Evolutionary conservation across 2,797 vertebrate species (phyloP).

Genomic region (Eurystomus glaucurus): DNA sequence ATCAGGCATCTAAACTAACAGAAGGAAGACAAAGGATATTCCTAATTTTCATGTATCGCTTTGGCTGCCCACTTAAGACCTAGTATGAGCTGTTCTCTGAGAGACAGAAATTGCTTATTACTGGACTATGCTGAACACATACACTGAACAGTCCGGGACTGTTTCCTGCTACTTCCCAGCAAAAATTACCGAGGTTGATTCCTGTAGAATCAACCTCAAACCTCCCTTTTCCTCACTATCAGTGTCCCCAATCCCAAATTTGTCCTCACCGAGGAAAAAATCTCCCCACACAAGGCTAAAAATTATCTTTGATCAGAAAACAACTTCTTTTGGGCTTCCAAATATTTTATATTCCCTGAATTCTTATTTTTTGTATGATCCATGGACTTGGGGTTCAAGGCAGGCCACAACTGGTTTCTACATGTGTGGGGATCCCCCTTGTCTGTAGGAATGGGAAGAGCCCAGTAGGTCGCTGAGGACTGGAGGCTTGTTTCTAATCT

Average conservation of each 20-base stretch:
- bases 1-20: constrained; percentile 62
- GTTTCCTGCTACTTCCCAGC: not conserved
- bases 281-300: not conserved
- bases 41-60: constrained; percentile 21
- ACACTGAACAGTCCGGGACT: too few relatives aligned
- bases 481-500: not conserved
- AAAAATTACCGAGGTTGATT: not conserved
- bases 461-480: fast-evolving
- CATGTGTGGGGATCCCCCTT: fast-evolving
- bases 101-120: constrained; percentile 37
- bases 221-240: not conserved
- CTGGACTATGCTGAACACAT: too few relatives aligned
- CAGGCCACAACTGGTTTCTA: not conserved
- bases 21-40: constrained; percentile 70
- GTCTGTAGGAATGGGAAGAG: not conserved
- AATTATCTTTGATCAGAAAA: not conserved
- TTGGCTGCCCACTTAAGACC: constrained; percentile 26
- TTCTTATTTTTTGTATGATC: not conserved
- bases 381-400: fast-evolving
- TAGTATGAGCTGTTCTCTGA: not conserved
- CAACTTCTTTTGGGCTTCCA: not conserved
- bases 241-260: not conserved
- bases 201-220: not conserved
- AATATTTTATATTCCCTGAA: not conserved
- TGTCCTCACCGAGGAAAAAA: not conserved